A percentile compares a stretch with the other conserved stretches of the same genome.
These are phyloP conservation scores for Trachops cirrhosus DNA, from an alignment of 2,797 vertebrate species.

Conservation along the genomic window DNA sequence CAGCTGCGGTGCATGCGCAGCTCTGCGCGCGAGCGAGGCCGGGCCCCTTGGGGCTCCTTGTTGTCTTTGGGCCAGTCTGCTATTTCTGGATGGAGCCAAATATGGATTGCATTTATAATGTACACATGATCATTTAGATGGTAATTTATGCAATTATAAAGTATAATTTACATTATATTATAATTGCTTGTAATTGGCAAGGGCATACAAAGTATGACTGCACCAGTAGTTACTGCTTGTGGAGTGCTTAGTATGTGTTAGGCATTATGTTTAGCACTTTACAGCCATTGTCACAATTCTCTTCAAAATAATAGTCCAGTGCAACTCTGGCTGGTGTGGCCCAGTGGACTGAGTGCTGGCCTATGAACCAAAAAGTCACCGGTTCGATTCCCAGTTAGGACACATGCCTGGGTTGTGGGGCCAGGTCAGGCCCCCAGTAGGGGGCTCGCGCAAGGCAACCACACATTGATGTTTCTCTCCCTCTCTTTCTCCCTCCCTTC, in stretches of 20 bases:
- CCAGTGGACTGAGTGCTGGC: too few species aligned
- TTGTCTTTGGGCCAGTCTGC: neutral
- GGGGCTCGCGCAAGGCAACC: neutral
- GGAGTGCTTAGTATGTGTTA: neutral
- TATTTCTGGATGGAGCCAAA: neutral
- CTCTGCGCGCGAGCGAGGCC: neutral
- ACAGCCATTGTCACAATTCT: neutral
- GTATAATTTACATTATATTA: neutral
- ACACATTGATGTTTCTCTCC: neutral
- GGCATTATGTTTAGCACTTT: neutral
- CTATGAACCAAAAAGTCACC: too few species aligned
- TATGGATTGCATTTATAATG: neutral
- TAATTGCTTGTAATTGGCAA: neutral
- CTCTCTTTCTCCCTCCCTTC: neutral
- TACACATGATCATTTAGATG: neutral
- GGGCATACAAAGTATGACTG: neutral
- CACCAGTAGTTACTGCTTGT: neutral
- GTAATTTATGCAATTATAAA: neutral
- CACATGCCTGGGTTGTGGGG: too few species aligned
- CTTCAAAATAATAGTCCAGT: neutral
- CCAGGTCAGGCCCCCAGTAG: too few species aligned
- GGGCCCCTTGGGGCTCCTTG: neutral
- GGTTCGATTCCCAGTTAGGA: too few species aligned
- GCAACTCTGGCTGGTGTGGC: too few species aligned
- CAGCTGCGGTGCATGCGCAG: rapidly evolving